Conservation (phyloP, 1,140 invertebrate genomes). For the Stenopsyche tienmushanensis region DNA sequence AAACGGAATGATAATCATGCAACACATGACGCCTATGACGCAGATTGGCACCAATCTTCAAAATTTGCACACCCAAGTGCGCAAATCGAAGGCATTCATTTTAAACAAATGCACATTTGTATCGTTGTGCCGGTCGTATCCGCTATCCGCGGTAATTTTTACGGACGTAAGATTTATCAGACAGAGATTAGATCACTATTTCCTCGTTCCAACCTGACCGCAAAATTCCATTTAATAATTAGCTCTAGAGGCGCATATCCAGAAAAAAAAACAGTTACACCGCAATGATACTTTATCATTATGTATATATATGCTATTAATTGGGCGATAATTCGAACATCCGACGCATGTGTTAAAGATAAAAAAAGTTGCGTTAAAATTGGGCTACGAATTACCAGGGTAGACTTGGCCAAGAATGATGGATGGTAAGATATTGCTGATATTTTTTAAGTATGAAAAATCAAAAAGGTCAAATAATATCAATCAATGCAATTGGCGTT, state of each 20-base stretch:
- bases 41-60: not conserved
- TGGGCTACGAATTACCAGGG: no score
- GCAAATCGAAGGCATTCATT: not conserved
- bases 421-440: no score
- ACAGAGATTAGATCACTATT: constrained; percentile 15
- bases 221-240: constrained; percentile 11
- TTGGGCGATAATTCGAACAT: constrained; percentile 18
- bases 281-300: constrained; percentile 2
- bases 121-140: not conserved
- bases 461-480: no score
- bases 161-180: constrained; percentile 13
- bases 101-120: not conserved
- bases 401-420: no score
- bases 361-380: no score
- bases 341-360: constrained; percentile 5
- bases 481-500: no score
- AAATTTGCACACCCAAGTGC: not conserved
- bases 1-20: not conserved
- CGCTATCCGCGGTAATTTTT: constrained; percentile 7
- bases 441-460: no score
- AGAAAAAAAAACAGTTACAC: not conserved
- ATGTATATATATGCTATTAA: constrained; percentile 8
- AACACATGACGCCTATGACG: not conserved
- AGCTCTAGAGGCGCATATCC: not conserved
- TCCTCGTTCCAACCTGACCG: constrained; percentile 13